Percentiles rank a stretch among this genome's conserved stretches.
phyloP scores from a whole-genome alignment of 2,113 vertebrate species.

The Oreochromis spilurus region DNA sequence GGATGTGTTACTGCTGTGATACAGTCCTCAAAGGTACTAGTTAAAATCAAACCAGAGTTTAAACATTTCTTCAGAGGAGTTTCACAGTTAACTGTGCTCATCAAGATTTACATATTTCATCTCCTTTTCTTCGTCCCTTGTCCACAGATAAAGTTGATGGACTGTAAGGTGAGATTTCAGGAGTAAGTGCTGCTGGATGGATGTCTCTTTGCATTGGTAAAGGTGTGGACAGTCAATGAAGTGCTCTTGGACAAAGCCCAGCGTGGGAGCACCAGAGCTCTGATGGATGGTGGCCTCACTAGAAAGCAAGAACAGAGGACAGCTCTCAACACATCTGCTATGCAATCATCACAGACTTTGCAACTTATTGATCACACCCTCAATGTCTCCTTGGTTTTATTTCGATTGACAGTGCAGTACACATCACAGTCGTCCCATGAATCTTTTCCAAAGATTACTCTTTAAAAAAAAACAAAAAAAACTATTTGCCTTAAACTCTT shows the following conservation, averaged over 20 bases:
- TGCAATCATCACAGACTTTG: slow-evolving; percentile 2
- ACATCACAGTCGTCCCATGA: neutral
- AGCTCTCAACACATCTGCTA: neutral
- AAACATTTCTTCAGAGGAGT: neutral
- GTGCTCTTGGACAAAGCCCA: slow-evolving; percentile 77
- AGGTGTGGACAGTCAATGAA: slow-evolving; percentile 77
- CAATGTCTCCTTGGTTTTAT: neutral
- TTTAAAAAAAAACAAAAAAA: neutral
- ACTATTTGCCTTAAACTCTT: neutral
- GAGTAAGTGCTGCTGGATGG: neutral
- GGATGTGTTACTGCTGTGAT: neutral
- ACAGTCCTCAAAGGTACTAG: neutral
- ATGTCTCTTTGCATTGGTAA: slow-evolving; percentile 15
- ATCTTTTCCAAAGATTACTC: neutral
- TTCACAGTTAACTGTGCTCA: neutral
- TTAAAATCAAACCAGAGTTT: neutral
- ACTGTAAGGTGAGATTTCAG: slow-evolving; percentile 69
- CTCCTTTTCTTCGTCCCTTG: neutral
- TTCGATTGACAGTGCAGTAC: neutral
- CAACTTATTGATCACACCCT: neutral
- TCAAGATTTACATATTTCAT: neutral
- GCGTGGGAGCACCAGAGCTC: slow-evolving; percentile 68
- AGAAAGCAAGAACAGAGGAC: neutral
- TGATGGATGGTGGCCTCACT: slow-evolving; percentile 71
- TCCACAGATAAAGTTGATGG: slow-evolving; percentile 71